These are phyloP conservation scores for Leptinotarsa defecta DNA, from an alignment of 1,140 invertebrate species.

Conservation along the genomic window DNA sequence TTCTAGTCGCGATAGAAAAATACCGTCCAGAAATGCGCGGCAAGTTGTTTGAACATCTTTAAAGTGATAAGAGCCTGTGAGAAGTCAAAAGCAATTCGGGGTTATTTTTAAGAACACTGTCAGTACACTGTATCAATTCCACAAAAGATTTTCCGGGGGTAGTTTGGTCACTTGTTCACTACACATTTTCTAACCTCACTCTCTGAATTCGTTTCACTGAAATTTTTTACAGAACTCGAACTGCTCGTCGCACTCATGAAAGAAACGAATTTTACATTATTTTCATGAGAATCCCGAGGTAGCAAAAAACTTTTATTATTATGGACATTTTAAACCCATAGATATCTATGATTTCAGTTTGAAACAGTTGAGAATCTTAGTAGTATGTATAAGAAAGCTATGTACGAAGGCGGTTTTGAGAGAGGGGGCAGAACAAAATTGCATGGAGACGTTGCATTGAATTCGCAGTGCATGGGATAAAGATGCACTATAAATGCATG, in stretches of 20 bases:
- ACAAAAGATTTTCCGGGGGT: slow-evolving; percentile 1
- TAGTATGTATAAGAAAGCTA: slow-evolving; percentile 49
- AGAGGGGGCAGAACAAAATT: slow-evolving; percentile 43
- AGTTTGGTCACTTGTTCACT: slow-evolving; percentile 8
- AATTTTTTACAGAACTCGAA: slow-evolving; percentile 10
- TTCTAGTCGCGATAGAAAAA: neutral
- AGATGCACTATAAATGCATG: slow-evolving; percentile 31
- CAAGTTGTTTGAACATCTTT: neutral
- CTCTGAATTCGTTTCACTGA: slow-evolving; percentile 14
- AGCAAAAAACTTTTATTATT: slow-evolving; percentile 24
- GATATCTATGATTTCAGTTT: slow-evolving; percentile 48
- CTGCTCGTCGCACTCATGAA: slow-evolving; percentile 5
- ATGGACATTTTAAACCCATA: slow-evolving; percentile 46
- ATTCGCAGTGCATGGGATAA: slow-evolving; percentile 28
- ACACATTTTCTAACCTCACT: slow-evolving; percentile 31
- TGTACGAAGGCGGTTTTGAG: slow-evolving; percentile 42
- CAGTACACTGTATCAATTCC: slow-evolving; percentile 5
- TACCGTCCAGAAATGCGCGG: neutral
- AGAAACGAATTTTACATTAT: slow-evolving; percentile 12
- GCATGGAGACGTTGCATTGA: slow-evolving; percentile 40
- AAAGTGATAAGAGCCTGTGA: neutral
- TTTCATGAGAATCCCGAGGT: neutral
- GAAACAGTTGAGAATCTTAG: slow-evolving; percentile 49
- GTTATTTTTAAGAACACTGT: slow-evolving; percentile 21
- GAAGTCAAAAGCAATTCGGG: neutral